A percentile compares a stretch with the other conserved stretches of the same genome.
phyloP scores from a whole-genome alignment of 2,888 invertebrate species.

The Scotopteryx bipunctaria region DNA sequence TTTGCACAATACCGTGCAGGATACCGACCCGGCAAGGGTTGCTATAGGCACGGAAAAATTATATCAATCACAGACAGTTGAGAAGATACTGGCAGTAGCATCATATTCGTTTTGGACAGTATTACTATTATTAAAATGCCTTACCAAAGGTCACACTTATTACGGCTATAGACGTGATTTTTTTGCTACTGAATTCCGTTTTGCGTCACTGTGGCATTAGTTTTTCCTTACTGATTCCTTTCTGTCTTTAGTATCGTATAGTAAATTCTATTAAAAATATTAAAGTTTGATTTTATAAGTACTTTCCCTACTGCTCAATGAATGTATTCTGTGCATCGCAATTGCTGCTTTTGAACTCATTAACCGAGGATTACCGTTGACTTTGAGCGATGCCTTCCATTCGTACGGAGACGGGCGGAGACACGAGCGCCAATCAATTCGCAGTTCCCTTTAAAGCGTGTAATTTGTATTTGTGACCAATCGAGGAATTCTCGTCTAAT shows the following conservation, averaged over 20 bases:
- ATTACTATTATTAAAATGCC: too few relatives aligned
- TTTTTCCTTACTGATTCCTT: too few relatives aligned
- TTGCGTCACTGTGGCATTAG: too few relatives aligned
- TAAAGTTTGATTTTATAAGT: too few relatives aligned
- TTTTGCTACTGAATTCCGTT: too few relatives aligned
- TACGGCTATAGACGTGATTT: too few relatives aligned
- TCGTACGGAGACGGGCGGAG: constrained; percentile 54
- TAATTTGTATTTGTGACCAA: constrained; percentile 33
- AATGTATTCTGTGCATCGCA: constrained; percentile 44
- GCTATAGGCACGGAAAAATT: constrained; percentile 36
- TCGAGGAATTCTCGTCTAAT: constrained; percentile 18
- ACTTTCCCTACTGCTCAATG: constrained; percentile 2
- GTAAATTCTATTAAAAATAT: too few relatives aligned
- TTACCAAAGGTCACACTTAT: too few relatives aligned
- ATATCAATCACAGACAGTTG: neutral
- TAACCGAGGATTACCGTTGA: constrained; percentile 73
- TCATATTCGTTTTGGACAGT: too few relatives aligned
- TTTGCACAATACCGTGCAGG: constrained; percentile 17
- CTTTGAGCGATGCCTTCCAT: constrained; percentile 73
- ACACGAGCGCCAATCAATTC: constrained; percentile 61
- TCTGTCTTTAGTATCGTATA: too few relatives aligned
- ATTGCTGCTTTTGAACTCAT: constrained; percentile 77
- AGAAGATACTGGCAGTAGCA: neutral
- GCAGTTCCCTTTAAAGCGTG: constrained; percentile 30
- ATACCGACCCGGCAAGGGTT: constrained; percentile 22